Evolutionary conservation across 2,113 vertebrate species (phyloP).

Genomic region (Ifrita kowaldi): DNA sequence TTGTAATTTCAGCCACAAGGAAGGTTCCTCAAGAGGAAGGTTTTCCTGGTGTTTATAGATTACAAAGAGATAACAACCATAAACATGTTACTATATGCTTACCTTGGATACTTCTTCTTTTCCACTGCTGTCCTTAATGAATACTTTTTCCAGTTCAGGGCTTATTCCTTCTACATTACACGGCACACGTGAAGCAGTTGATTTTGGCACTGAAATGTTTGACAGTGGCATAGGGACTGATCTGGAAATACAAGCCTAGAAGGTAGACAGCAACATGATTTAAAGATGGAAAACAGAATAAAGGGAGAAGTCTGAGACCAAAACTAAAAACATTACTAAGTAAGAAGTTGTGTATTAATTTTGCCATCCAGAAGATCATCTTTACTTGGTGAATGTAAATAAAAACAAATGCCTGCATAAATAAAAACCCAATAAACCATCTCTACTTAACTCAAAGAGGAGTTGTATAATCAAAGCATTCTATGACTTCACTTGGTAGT

Average conservation of each 20-base stretch:
- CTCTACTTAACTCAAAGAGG: not conserved
- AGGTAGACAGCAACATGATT: not conserved
- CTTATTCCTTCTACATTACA: constrained; percentile 94
- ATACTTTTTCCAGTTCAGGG: constrained; percentile 92
- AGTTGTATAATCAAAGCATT: not conserved
- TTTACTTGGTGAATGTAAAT: not conserved
- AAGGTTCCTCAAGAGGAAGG: not conserved
- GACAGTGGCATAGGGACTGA: constrained; percentile 79
- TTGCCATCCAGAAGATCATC: not conserved
- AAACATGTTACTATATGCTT: not conserved
- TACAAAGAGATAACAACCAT: not conserved
- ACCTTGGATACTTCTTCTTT: constrained; percentile 93
- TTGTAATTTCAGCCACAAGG: not conserved
- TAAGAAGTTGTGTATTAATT: not conserved
- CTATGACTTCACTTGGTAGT: not conserved
- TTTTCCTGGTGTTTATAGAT: not conserved
- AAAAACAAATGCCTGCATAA: not conserved
- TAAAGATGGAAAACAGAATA: not conserved
- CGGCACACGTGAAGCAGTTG: constrained; percentile 83
- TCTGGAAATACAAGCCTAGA: constrained; percentile 80
- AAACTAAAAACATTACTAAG: not conserved
- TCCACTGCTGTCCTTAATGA: constrained; percentile 87
- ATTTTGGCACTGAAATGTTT: constrained; percentile 86
- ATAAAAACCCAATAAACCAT: not conserved
- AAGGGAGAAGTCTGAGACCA: not conserved